phyloP scores from a whole-genome alignment of 1,140 invertebrate species.

The Pseudoatta argentina region DNA sequence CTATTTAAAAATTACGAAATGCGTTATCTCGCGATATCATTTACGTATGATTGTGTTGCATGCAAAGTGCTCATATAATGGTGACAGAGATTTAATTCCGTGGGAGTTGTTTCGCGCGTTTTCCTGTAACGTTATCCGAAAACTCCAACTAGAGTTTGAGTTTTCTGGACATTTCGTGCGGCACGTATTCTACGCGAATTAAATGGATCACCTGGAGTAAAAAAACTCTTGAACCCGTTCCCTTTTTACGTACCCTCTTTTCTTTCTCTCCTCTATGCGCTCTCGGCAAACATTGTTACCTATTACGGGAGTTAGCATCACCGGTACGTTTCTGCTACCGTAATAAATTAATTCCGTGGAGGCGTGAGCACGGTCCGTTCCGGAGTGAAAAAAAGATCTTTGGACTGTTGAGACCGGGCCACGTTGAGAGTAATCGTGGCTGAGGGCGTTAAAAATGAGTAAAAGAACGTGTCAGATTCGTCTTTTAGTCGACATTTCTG shows the following conservation, averaged over 20 bases:
- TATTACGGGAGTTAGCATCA: conserved; percentile 74
- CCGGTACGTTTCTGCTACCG: conserved; percentile 61
- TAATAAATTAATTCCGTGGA: conserved; percentile 78
- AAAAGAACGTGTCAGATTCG: conserved; percentile 42
- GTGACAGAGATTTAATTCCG: conserved; percentile 54
- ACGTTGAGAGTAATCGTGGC: conserved; percentile 60
- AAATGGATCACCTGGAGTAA: conserved; percentile 71
- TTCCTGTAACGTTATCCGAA: conserved; percentile 50
- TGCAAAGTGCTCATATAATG: conserved; percentile 42
- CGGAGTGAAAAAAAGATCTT: neutral
- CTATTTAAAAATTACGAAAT: neutral
- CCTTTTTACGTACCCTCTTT: conserved; percentile 64
- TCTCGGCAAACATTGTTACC: conserved; percentile 72
- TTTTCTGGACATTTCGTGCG: conserved; percentile 46
- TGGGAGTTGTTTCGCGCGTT: conserved; percentile 56
- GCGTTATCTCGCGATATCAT: neutral
- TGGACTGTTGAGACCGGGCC: conserved; percentile 53
- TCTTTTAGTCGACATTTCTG: conserved; percentile 9
- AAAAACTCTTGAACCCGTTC: conserved; percentile 67
- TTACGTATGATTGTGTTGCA: conserved; percentile 5
- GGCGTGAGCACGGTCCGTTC: conserved; percentile 38
- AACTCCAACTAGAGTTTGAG: conserved; percentile 58
- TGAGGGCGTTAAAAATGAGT: conserved; percentile 61
- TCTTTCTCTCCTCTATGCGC: conserved; percentile 66
- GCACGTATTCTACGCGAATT: conserved; percentile 69